Conservation (phyloP, 2,888 invertebrate species). For the Neria commutata region DNA sequence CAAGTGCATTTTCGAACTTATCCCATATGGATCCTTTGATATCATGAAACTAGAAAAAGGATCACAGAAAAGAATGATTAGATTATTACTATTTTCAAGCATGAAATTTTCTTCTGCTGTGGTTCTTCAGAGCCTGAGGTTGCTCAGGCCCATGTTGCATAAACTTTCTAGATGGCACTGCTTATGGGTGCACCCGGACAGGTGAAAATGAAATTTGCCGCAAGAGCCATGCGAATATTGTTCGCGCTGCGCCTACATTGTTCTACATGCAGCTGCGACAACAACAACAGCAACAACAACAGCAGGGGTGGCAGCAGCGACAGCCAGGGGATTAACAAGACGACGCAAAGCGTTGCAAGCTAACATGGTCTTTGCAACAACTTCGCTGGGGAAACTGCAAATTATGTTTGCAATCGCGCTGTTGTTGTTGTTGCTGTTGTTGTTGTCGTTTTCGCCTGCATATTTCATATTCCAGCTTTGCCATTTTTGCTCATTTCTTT, state of each 20-base stretch:
- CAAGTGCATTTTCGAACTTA: no score
- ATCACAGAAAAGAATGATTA: no score
- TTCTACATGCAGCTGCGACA: constrained; percentile 33
- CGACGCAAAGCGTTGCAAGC: no score
- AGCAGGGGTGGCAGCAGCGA: not conserved
- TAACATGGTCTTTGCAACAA: constrained; percentile 30
- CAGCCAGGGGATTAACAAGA: no score
- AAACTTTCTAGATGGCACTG: no score
- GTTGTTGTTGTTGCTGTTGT: not conserved
- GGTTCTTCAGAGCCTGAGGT: no score
- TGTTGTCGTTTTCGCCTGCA: not conserved
- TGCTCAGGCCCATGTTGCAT: no score
- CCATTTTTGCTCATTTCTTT: not conserved
- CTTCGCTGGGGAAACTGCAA: constrained; percentile 14
- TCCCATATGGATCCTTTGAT: no score
- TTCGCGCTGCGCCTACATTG: not conserved
- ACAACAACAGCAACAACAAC: constrained; percentile 20
- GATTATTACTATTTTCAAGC: no score
- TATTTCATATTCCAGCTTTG: not conserved
- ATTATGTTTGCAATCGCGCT: constrained; percentile 1
- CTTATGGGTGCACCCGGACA: no score
- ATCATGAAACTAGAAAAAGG: no score
- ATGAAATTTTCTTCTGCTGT: no score
- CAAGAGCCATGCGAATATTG: not conserved
- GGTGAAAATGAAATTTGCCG: not conserved